A percentile compares a stretch with the other conserved stretches of the same genome.
Evolutionary conservation across 2,113 vertebrate species (phyloP).

Genomic region (Ramphastos sulfuratus): DNA sequence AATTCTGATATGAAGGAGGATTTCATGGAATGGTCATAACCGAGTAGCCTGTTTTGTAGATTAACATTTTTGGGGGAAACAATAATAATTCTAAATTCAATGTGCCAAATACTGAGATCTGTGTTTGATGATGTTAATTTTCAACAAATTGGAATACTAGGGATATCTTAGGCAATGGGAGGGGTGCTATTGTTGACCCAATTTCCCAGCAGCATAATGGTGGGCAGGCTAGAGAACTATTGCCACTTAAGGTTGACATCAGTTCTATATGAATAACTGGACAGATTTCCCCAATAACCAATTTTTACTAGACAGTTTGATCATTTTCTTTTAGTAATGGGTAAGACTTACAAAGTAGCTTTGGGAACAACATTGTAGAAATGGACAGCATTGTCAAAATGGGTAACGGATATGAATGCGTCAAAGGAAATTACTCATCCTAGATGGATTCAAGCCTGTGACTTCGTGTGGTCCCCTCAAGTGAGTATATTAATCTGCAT

Average conservation of each 20-base stretch:
- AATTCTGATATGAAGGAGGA: neutral
- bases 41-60: neutral
- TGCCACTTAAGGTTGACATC: neutral
- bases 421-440: neutral
- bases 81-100: neutral
- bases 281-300: neutral
- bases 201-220: neutral
- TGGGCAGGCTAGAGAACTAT: neutral
- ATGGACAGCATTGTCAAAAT: neutral
- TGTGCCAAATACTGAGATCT: neutral
- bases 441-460: neutral
- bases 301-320: neutral
- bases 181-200: neutral
- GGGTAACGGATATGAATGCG: neutral
- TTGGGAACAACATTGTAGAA: neutral
- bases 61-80: accelerated
- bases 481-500: neutral
- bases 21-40: neutral
- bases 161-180: neutral
- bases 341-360: neutral
- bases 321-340: neutral
- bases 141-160: neutral
- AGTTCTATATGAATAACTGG: neutral
- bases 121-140: neutral
- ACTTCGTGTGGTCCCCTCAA: neutral